Evolutionary conservation across 2,113 vertebrate genomes (phyloP).

Genomic region (Marmota flaviventris): DNA sequence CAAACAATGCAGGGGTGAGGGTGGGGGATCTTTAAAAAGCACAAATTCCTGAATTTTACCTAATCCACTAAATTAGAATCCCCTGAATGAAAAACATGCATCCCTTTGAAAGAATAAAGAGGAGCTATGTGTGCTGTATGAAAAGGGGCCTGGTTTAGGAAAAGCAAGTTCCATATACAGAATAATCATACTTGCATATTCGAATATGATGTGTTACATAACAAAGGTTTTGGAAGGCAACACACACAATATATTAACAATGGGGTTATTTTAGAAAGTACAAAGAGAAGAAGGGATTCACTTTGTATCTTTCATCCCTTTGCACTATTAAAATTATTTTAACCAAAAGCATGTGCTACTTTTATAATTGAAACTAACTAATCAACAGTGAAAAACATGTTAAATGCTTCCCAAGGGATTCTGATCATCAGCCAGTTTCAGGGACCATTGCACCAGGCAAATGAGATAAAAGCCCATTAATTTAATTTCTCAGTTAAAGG

Average conservation of each 20-base stretch:
- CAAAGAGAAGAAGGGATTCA: not conserved
- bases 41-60: not conserved
- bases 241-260: not conserved
- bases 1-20: not conserved
- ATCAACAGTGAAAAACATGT: slow-evolving; percentile 38
- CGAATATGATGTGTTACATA: not conserved
- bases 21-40: not conserved
- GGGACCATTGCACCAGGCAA: slow-evolving; percentile 48
- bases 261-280: not conserved
- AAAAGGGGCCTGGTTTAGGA: not conserved
- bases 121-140: not conserved
- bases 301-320: not conserved
- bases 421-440: slow-evolving; percentile 41
- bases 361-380: slow-evolving; percentile 60
- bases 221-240: not conserved
- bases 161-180: not conserved
- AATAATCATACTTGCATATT: not conserved
- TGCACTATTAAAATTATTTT: slow-evolving; percentile 34
- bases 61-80: not conserved
- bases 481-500: slow-evolving; percentile 68
- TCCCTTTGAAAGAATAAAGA: not conserved
- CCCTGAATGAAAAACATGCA: not conserved
- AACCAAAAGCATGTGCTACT: not conserved
- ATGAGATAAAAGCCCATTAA: slow-evolving; percentile 62
- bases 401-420: slow-evolving; percentile 20